Base-by-base conservation (phyloP, 37 sponge, comb jelly and placozoan genomes). In the Theonella swinhoei region DNA sequence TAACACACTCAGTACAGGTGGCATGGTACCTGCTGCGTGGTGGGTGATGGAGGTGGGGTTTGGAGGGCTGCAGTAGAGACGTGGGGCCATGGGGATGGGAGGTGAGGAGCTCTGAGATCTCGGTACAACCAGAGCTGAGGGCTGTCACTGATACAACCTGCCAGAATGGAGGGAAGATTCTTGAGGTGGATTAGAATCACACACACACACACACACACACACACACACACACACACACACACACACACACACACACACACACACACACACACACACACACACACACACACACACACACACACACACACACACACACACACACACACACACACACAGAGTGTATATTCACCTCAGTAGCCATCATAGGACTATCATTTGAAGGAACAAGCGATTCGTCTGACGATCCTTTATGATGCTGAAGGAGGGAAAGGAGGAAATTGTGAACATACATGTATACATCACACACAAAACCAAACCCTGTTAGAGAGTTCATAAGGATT, bases 21-120 rank as follows among this genome's bases (percentile, higher is more conserved):
- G n/a, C n/a, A n/a, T n/a, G n/a, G n/a, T n/a, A 47, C 54, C 54
- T 47, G 7, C 54, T 34, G 34, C 58, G 76, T 25, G 54, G 41
- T n/a, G 73, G 84, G 76, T 83, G 84, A 11, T 83, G 84, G 26
- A 66, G 84, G 84, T 1, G 71, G 70, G 23, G 30, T 20, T 26
- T 30, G 37, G 3, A 68, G 60, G 2, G 64, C 39, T 38, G 25
- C 41, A 29, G 8, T 39, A 74, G 75, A n/a, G 34, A 19, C 25
- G 75, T 41, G 75, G 75, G 17, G 34, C 17, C 25, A 42, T 41
- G 75, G 20, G 75, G 54, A n/a, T 32, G 34, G 43, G 75, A 34
- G 75, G 29, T 47, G 59, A 39, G 39, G 19, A 78, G 72, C 38
- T 70, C 78, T 14, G 65, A 74, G 40, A 78, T 67, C 23, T 61